Conservation (phyloP, 1,140 invertebrate genomes). For the Conus ventricosus region DNA sequence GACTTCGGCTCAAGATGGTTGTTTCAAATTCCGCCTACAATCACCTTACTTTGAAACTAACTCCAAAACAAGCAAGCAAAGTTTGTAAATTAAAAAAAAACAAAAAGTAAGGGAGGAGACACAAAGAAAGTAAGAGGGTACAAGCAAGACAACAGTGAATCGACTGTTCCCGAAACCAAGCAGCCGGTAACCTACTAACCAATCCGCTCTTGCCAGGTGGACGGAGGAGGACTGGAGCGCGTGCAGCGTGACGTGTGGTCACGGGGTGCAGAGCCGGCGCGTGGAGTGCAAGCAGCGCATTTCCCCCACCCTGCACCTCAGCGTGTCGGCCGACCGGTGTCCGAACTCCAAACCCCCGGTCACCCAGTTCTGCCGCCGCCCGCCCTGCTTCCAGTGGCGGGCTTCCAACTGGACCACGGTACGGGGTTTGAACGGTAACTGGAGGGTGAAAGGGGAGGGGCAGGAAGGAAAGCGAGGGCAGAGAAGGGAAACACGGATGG, state of each 20-base stretch:
- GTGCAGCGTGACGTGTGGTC: conserved; percentile 77
- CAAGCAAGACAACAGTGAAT: neutral
- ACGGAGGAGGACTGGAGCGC: conserved; percentile 63
- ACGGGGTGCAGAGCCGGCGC: conserved; percentile 74
- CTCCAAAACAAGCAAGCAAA: no score
- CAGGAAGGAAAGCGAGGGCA: no score
- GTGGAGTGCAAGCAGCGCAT: conserved; percentile 72
- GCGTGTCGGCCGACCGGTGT: conserved; percentile 71
- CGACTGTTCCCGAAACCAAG: no score
- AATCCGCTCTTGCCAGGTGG: conserved; percentile 61
- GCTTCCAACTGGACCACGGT: conserved; percentile 82
- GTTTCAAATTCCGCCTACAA: no score
- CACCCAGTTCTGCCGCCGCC: conserved; percentile 80
- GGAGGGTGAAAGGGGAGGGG: no score
- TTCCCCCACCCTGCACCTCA: conserved; percentile 50
- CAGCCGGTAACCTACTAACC: neutral
- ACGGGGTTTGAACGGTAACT: conserved; percentile 7
- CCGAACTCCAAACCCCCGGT: conserved; percentile 77
- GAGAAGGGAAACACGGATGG: no score
- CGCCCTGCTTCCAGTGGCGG: conserved; percentile 83
- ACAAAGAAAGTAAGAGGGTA: neutral
- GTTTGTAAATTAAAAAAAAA: no score
- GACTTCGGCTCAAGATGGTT: no score
- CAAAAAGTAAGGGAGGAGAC: no score
- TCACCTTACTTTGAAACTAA: no score